A percentile compares a stretch with the other conserved stretches of the same genome.
Conservation (phyloP, 2,888 invertebrate species). For the Catocala fraxini region DNA sequence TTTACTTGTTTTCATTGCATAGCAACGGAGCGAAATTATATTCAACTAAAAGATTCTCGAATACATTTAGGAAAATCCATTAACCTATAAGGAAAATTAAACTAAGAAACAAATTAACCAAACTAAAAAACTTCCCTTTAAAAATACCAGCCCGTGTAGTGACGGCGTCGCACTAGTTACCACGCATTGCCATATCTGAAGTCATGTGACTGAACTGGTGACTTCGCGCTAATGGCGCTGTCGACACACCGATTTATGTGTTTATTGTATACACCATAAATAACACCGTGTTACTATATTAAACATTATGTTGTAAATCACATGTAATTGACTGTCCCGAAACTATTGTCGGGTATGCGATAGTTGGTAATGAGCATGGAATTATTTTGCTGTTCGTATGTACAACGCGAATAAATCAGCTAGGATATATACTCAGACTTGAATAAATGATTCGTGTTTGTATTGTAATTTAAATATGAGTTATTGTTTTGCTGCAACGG, state of each 20-base stretch:
- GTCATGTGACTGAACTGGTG: conserved; percentile 15
- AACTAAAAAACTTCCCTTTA: no score
- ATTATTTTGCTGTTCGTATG: not conserved
- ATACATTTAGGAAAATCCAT: no score
- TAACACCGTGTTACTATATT: conserved; percentile 57
- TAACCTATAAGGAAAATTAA: no score
- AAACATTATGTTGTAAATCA: conserved; percentile 66
- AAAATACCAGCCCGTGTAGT: no score
- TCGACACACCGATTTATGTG: conserved; percentile 67
- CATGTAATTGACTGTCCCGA: conserved; percentile 63
- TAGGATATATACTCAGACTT: not conserved
- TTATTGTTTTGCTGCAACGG: no score
- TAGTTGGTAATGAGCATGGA: conserved; percentile 2
- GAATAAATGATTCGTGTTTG: no score
- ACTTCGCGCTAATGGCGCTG: conserved; percentile 60
- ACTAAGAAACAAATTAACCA: no score
- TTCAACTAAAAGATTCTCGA: no score
- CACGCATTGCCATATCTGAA: conserved; percentile 15
- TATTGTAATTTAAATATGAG: no score
- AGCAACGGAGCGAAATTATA: no score
- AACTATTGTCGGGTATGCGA: conserved; percentile 39
- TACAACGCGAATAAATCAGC: not conserved
- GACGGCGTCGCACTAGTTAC: not conserved
- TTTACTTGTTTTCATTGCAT: no score
- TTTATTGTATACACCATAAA: conserved; percentile 65